These are phyloP conservation scores for Dynastes grantii DNA, from an alignment of 2,888 invertebrate genomes.

Conservation along the genomic window DNA sequence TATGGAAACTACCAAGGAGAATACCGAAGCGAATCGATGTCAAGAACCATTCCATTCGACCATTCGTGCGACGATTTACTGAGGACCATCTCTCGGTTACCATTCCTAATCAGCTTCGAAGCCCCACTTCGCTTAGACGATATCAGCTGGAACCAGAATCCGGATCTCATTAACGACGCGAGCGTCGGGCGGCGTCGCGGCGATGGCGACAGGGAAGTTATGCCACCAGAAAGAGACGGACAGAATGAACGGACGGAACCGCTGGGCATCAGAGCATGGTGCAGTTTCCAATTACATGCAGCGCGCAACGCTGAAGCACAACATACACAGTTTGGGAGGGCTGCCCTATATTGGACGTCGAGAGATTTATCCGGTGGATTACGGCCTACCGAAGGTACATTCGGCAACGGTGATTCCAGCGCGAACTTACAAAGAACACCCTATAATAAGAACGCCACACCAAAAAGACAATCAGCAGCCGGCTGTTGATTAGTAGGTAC, in stretches of 20 bases:
- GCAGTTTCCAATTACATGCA: constrained; percentile 54
- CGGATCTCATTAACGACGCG: constrained; percentile 85
- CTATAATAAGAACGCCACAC: constrained; percentile 77
- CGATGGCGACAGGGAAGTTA: constrained; percentile 66
- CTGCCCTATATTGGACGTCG: constrained; percentile 83
- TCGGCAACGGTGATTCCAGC: constrained; percentile 54
- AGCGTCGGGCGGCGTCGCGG: constrained; percentile 69
- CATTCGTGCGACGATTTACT: constrained; percentile 65
- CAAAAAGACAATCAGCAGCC: constrained; percentile 73
- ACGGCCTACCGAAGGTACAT: constrained; percentile 80
- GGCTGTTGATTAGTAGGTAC: constrained; percentile 73
- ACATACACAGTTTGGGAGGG: constrained; percentile 82
- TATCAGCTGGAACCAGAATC: constrained; percentile 80
- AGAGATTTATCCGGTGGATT: constrained; percentile 83
- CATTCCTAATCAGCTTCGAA: constrained; percentile 70
- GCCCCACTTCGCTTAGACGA: constrained; percentile 74
- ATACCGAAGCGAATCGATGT: constrained; percentile 62
- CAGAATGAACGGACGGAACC: constrained; percentile 40
- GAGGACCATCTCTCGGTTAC: constrained; percentile 61
- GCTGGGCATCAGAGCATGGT: constrained; percentile 53
- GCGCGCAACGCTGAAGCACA: constrained; percentile 72
- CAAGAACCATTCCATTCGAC: constrained; percentile 61
- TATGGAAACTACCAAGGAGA: constrained; percentile 60
- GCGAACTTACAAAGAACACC: constrained; percentile 84
- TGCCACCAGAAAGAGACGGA: constrained; percentile 66